Evolutionary conservation across 2,113 vertebrate genomes (phyloP).

Genomic region (Megalops atlanticus): DNA sequence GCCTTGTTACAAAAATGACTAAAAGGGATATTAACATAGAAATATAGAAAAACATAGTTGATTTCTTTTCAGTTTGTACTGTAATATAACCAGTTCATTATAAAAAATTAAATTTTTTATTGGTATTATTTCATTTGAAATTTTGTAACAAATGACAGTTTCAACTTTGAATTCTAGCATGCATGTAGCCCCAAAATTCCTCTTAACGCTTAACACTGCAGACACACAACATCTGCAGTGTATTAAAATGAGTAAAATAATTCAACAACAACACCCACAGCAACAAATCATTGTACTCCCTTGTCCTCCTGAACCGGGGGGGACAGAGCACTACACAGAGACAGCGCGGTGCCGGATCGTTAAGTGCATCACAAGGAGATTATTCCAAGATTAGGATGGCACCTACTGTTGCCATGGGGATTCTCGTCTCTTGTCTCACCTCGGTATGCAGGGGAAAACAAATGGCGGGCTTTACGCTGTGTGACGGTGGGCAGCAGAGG

Average conservation of each 20-base stretch:
- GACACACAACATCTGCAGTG: neutral
- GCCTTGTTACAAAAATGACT: no score
- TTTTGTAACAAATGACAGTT: no score
- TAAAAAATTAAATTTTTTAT: no score
- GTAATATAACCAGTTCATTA: no score
- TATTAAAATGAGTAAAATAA: no score
- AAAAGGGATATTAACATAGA: no score
- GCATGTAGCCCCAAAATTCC: no score
- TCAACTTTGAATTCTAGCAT: no score
- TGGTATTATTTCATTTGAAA: no score
- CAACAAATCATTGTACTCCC: neutral
- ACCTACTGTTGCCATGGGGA: conserved; percentile 60
- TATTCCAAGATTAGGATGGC: conserved; percentile 52
- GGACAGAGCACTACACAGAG: neutral
- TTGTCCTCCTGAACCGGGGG: neutral
- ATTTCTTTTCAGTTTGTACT: no score
- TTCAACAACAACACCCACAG: neutral
- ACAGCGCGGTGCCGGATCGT: conserved; percentile 9
- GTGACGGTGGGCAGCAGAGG: conserved; percentile 26
- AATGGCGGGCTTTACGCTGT: conserved; percentile 21
- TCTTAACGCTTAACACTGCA: neutral
- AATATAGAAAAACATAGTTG: no score
- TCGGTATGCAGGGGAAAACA: conserved; percentile 33
- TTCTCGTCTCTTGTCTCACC: conserved; percentile 39
- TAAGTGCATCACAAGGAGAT: conserved; percentile 52